phyloP scores from a whole-genome alignment of 2,113 vertebrate genomes.

The Perca flavescens region DNA sequence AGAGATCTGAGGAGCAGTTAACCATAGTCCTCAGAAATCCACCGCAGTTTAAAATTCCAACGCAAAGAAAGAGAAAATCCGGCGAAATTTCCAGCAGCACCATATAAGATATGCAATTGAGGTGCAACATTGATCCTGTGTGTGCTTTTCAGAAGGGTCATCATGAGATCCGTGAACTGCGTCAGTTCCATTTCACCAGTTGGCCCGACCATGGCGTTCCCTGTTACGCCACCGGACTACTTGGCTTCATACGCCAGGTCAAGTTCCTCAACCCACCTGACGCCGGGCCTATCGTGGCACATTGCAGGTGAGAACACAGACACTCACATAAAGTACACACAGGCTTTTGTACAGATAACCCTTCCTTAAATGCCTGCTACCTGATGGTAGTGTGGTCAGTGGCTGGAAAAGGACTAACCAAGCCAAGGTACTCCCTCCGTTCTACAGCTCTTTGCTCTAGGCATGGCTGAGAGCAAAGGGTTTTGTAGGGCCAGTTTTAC shows the following conservation, averaged over 20 bases:
- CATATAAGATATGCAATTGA: background rate
- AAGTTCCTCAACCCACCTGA: slow-evolving; percentile 97
- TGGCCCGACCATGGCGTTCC: slow-evolving; percentile 98
- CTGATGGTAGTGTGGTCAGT: background rate
- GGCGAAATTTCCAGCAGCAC: too few relatives aligned
- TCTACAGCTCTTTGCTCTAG: background rate
- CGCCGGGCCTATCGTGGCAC: slow-evolving; percentile 93
- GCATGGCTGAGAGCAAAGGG: background rate
- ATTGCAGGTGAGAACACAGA: slow-evolving; percentile 78
- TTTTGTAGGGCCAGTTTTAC: too few relatives aligned
- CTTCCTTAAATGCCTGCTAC: background rate
- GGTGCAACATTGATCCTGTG: background rate
- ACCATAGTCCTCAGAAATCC: too few relatives aligned
- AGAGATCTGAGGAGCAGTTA: too few relatives aligned
- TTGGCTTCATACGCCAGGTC: slow-evolving; percentile 96
- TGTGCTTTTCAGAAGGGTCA: slow-evolving; percentile 92
- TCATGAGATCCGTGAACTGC: slow-evolving; percentile 96
- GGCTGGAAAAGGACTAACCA: background rate
- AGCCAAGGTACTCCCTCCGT: background rate
- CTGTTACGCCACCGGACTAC: slow-evolving; percentile 94
- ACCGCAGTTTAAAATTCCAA: too few relatives aligned
- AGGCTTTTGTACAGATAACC: slow-evolving; percentile 20
- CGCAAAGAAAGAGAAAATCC: too few relatives aligned
- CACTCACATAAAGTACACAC: background rate
- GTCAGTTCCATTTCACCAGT: slow-evolving; percentile 98